These are phyloP conservation scores for Eremophila alpestris DNA, from an alignment of 2,797 vertebrate genomes.

Conservation along the genomic window DNA sequence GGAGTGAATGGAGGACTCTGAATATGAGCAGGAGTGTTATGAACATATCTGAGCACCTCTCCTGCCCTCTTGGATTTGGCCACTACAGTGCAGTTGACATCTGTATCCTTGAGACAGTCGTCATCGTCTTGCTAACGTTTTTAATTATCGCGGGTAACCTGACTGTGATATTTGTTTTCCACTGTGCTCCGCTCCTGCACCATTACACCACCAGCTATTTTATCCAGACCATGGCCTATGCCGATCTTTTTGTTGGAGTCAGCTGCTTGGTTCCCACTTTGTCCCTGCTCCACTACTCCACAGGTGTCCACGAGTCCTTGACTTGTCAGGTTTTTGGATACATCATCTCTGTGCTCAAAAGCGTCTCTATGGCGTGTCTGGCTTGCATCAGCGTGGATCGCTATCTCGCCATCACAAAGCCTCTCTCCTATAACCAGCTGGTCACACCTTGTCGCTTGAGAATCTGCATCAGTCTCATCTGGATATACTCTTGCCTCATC, in stretches of 20 bases:
- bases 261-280: conserved; percentile 96
- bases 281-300: conserved; percentile 93
- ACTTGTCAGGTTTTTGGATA: conserved; percentile 98
- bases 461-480: conserved; percentile 93
- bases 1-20: conserved; percentile 81
- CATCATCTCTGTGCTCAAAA: conserved; percentile 97
- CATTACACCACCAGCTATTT: conserved; percentile 99
- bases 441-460: conserved; percentile 96
- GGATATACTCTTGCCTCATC: conserved; percentile 94
- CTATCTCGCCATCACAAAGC: conserved; percentile 96
- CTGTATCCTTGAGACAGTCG: conserved; percentile 92
- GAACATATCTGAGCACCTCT: conserved; percentile 85
- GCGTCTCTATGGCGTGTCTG: conserved; percentile 97
- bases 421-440: conserved; percentile 96
- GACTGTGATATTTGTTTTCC: conserved; percentile 97
- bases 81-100: conserved; percentile 87
- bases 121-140: conserved; percentile 93
- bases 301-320: conserved; percentile 91
- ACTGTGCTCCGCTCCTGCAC: conserved; percentile 94
- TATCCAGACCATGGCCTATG: conserved; percentile 99
- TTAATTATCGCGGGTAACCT: conserved; percentile 96
- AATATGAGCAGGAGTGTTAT: conserved; percentile 82
- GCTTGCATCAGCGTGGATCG: conserved; percentile 98
- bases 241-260: conserved; percentile 94
- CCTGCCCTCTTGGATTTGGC: conserved; percentile 94